Evolutionary conservation across 2,113 vertebrate species (phyloP).

Genomic region (Protobothrops mucrosquamatus): DNA sequence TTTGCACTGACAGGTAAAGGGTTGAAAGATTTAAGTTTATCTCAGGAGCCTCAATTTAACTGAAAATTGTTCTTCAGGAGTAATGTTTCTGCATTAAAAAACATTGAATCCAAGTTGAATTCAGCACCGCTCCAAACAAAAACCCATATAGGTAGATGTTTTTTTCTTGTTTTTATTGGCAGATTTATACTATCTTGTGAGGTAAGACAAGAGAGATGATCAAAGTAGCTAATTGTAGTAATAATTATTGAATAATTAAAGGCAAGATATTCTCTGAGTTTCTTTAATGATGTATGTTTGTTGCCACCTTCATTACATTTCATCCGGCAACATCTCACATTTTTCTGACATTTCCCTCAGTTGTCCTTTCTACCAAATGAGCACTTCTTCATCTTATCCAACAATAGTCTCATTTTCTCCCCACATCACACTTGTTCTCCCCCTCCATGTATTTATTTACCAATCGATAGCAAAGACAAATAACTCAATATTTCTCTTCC

Average conservation of each 20-base stretch:
- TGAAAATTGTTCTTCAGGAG: slow-evolving; percentile 46
- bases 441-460: background rate
- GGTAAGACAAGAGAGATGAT: background rate
- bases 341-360: background rate
- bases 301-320: background rate
- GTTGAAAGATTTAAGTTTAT: slow-evolving; percentile 49
- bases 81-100: slow-evolving; percentile 34
- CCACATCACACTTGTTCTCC: background rate
- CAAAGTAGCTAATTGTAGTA: background rate
- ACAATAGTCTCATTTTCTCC: background rate
- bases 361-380: background rate
- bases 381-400: background rate
- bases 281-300: background rate
- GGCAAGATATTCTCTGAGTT: background rate
- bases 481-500: background rate
- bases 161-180: background rate
- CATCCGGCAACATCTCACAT: background rate
- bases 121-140: slow-evolving; percentile 10
- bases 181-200: background rate
- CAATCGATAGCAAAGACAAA: background rate
- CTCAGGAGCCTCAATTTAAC: slow-evolving; percentile 32
- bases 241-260: background rate
- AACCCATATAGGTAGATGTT: background rate
- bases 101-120: slow-evolving; percentile 8
- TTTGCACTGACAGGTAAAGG: slow-evolving; percentile 49